Evolutionary conservation across 2,888 invertebrate genomes (phyloP).

Genomic region (Elmis aenea): DNA sequence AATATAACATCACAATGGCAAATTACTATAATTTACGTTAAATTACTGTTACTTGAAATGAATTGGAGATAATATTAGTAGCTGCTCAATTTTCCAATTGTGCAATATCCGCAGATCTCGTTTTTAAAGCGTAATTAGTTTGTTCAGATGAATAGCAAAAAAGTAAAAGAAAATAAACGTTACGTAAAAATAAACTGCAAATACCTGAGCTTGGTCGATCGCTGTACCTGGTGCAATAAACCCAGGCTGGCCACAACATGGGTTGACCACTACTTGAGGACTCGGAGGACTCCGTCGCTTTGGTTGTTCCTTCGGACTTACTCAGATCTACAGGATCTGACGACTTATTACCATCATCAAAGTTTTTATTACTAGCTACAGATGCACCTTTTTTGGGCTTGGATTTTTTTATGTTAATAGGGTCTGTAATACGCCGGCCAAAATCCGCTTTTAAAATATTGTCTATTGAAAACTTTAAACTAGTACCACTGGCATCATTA

Average conservation of each 20-base stretch:
- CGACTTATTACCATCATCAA: slow-evolving; percentile 33
- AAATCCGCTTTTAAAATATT: slow-evolving; percentile 84
- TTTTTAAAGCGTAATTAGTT: too few species aligned
- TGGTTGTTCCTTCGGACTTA: slow-evolving; percentile 35
- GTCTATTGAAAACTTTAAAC: slow-evolving; percentile 78
- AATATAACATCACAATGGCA: too few species aligned
- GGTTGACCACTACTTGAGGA: slow-evolving; percentile 38
- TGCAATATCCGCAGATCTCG: too few species aligned
- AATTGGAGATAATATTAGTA: too few species aligned
- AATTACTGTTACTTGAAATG: too few species aligned
- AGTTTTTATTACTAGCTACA: slow-evolving; percentile 38
- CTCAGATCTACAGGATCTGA: slow-evolving; percentile 43
- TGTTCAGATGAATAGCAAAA: too few species aligned
- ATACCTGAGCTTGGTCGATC: slow-evolving; percentile 84
- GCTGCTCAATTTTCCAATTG: too few species aligned
- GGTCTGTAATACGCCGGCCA: slow-evolving; percentile 66
- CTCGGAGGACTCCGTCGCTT: slow-evolving; percentile 39
- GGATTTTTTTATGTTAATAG: slow-evolving; percentile 58
- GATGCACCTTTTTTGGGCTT: slow-evolving; percentile 29
- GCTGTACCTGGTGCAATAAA: slow-evolving; percentile 94
- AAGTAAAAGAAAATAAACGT: too few species aligned
- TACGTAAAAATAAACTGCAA: too few species aligned
- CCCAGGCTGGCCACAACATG: slow-evolving; percentile 91
- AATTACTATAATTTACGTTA: too few species aligned
- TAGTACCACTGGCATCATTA: slow-evolving; percentile 40